A percentile compares a stretch with the other conserved stretches of the same genome.
phyloP scores from a whole-genome alignment of 2,888 invertebrate species.

The Rhaphigaster nebulosa region DNA sequence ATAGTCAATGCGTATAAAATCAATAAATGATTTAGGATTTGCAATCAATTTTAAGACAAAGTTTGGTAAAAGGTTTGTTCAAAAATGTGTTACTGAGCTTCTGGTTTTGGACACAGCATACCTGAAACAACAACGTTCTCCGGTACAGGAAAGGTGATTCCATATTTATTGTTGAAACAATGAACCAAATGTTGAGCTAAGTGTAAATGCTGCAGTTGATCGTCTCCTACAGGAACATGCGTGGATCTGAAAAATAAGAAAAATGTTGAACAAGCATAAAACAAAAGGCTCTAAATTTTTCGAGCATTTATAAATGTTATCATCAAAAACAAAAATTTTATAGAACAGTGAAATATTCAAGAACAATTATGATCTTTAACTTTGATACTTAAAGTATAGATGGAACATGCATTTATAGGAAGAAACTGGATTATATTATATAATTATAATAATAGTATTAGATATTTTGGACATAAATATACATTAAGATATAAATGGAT shows the following conservation, averaged over 20 bases:
- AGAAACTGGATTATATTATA: too few relatives aligned
- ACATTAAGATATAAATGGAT: too few relatives aligned
- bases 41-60: neutral
- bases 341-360: neutral
- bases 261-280: neutral
- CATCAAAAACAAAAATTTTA: neutral
- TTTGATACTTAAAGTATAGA: too few relatives aligned
- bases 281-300: slow-evolving; percentile 25
- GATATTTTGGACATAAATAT: too few relatives aligned
- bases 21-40: neutral
- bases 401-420: too few relatives aligned
- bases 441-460: too few relatives aligned
- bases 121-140: slow-evolving; percentile 66
- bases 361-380: neutral
- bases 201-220: slow-evolving; percentile 92
- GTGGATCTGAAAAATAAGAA: slow-evolving; percentile 78
- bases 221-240: slow-evolving; percentile 94
- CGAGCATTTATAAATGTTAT: neutral
- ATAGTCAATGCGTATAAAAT: neutral
- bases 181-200: slow-evolving; percentile 84
- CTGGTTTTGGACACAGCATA: neutral
- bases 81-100: too few relatives aligned
- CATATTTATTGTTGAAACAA: slow-evolving; percentile 84
- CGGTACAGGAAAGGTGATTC: slow-evolving; percentile 84
- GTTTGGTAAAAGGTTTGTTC: neutral